Evolutionary conservation across 1,140 invertebrate species (phyloP).

Genomic region (Leptonema lineaticorne): DNA sequence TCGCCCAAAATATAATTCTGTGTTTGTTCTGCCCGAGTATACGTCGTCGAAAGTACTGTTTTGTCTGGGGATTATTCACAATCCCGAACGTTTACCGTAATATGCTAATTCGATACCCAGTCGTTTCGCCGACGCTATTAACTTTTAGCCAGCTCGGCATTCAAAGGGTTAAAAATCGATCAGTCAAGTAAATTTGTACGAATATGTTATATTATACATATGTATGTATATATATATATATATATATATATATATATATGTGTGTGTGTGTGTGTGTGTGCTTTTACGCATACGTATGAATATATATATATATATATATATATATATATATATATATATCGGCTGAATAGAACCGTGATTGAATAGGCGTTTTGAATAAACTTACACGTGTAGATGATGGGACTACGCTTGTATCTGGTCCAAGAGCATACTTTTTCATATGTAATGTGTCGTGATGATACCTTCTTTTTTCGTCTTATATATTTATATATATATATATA

Average conservation of each 20-base stretch:
- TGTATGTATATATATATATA: too few species aligned
- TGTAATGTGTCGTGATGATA: slow-evolving; percentile 1
- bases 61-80: not conserved
- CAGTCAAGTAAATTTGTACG: not conserved
- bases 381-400: not conserved
- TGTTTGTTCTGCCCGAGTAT: not conserved
- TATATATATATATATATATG: not conserved
- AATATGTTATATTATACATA: too few species aligned
- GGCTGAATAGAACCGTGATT: not conserved
- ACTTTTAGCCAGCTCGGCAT: too few species aligned
- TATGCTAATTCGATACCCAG: not conserved
- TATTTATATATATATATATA: not conserved
- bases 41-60: not conserved
- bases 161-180: not conserved
- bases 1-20: too few species aligned
- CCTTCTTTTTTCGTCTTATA: not conserved
- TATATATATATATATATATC: not conserved
- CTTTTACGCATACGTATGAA: not conserved
- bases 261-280: too few species aligned
- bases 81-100: not conserved
- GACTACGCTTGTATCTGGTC: not conserved
- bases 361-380: not conserved
- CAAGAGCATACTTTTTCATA: too few species aligned
- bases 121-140: not conserved
- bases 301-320: not conserved